Base-by-base conservation (phyloP, 2,113 vertebrate genomes). In the Reinhardtius hippoglossoides region DNA sequence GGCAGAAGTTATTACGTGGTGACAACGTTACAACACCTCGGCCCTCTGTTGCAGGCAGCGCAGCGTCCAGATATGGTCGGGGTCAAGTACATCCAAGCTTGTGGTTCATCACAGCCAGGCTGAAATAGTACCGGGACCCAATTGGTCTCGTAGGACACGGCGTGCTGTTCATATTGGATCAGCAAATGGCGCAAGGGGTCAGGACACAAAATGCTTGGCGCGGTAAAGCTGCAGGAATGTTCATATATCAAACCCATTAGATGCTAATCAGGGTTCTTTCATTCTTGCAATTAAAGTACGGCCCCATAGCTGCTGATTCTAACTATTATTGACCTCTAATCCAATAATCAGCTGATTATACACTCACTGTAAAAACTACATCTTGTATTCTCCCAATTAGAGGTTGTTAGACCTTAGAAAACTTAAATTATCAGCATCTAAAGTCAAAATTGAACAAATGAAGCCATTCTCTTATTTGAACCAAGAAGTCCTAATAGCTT, bases 11-110 rank as follows among this genome's bases (percentile, higher is more conserved):
- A 91, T 86, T 74, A 76, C 44, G 21, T 80, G 75, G 76, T 83
- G 91, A 86, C 89, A 92, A 64, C 67, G 70, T 86, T 81, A 81
- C 67, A 81, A 77, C 82, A 83, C 74, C 48, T 67, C 26, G 13
- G 66, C 31, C 83, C 40, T 14, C 57, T 54, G 65, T 24, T 71
- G 56, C 72, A 65, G 57, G 77, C 71, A 40, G 64, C 46, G 14
- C 44, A 12, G 70, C 15, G 15, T 83, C 82, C 83, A 58, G 79
- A 86, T 85, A 88, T 79, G 66, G 80, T 67, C 62, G 1, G 75
- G 68, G 82, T 92, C 85, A 89, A 69, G 67, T 72, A 60, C 84
- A 88, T 74, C 71, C 37, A 69, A 61, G 59, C 67, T 71, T 46
- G 67, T 65, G 67, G 80, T 72, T 75, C 82, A 74, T 86, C 69